Evolutionary conservation across 2,888 invertebrate genomes (phyloP).

Genomic region (Spatulosminthurus flaviceps): DNA sequence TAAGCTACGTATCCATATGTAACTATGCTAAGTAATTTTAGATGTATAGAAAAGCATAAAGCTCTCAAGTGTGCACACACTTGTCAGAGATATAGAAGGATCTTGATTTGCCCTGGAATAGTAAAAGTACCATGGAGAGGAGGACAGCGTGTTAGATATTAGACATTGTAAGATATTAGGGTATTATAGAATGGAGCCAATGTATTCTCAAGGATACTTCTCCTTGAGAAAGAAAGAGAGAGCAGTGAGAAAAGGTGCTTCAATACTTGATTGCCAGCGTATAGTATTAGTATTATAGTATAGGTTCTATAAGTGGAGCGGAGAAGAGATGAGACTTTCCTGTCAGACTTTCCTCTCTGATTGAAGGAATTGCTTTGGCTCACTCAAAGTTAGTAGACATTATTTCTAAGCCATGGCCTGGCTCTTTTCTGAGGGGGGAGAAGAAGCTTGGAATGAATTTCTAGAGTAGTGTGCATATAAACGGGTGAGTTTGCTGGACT

Average conservation of each 20-base stretch:
- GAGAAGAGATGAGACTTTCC: background rate
- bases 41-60: too few species aligned
- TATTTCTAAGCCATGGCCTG: background rate
- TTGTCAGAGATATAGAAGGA: conserved; percentile 1
- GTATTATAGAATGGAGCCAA: background rate
- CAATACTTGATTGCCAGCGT: background rate
- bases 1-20: too few species aligned
- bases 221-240: background rate
- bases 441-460: too few species aligned
- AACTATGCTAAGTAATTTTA: too few species aligned
- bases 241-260: background rate
- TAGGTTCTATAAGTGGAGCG: background rate
- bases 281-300: too few species aligned
- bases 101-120: background rate
- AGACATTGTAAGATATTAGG: background rate
- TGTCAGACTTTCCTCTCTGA: background rate
- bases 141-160: background rate
- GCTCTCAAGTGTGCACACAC: background rate
- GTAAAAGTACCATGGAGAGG: background rate
- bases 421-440: background rate
- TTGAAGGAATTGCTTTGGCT: conserved; percentile 33
- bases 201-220: background rate
- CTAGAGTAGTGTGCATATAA: too few species aligned
- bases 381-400: conserved; percentile 11
- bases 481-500: too few species aligned